Conservation (phyloP, 2,113 vertebrate genomes). For the Nipponia nippon region DNA sequence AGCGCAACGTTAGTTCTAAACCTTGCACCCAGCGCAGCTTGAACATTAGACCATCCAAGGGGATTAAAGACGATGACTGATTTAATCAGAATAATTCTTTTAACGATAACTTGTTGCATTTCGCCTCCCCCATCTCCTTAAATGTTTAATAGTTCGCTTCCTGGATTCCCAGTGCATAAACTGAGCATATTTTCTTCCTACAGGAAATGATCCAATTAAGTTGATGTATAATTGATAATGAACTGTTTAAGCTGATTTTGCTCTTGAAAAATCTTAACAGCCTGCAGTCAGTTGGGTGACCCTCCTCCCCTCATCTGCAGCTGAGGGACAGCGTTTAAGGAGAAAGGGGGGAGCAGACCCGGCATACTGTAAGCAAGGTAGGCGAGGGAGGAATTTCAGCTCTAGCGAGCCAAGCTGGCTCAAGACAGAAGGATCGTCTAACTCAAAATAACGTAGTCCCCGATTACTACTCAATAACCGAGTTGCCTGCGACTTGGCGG, state of each 20-base stretch:
- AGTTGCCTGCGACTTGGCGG: neutral
- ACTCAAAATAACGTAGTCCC: neutral
- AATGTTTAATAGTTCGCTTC: slow-evolving; percentile 54
- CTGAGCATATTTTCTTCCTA: slow-evolving; percentile 54
- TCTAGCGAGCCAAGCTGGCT: neutral
- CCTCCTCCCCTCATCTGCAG: neutral
- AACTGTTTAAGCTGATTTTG: slow-evolving; percentile 54
- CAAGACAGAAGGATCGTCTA: neutral
- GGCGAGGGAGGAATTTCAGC: neutral
- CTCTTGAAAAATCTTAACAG: slow-evolving; percentile 1
- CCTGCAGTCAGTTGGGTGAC: neutral
- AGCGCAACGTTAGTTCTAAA: neutral
- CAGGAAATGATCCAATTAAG: slow-evolving; percentile 66
- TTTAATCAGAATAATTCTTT: slow-evolving; percentile 60
- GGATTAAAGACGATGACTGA: slow-evolving; percentile 46
- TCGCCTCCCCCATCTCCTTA: neutral
- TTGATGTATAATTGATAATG: slow-evolving; percentile 61
- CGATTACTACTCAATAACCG: neutral
- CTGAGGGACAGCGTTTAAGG: neutral
- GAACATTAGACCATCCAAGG: neutral
- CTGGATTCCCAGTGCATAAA: slow-evolving; percentile 47
- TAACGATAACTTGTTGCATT: slow-evolving; percentile 50
- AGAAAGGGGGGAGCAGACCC: neutral
- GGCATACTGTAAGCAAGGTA: neutral
- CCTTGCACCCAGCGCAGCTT: neutral